Percentiles rank a stretch among this genome's conserved stretches.
Conservation (phyloP, 2,888 invertebrate genomes). For the Ecliptopera silaceata region DNA sequence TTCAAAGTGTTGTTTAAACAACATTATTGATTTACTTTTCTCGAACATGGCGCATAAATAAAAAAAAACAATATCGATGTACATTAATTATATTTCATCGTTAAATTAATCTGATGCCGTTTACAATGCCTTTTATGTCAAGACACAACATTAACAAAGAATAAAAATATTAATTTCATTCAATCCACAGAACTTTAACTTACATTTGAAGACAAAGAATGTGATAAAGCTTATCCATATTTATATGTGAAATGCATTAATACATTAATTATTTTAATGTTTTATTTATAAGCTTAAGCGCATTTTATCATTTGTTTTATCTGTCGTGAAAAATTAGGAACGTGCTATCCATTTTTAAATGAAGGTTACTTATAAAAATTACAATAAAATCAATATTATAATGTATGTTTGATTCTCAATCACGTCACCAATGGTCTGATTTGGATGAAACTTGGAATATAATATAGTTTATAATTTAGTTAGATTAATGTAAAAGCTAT, state of each 20-base stretch:
- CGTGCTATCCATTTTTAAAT: too few species aligned
- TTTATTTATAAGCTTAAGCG: background rate
- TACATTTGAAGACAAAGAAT: constrained; percentile 38
- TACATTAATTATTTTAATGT: constrained; percentile 31
- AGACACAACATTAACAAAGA: constrained; percentile 3
- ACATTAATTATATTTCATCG: constrained; percentile 27
- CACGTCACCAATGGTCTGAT: too few species aligned
- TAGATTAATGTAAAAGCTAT: too few species aligned
- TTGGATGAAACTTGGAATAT: too few species aligned
- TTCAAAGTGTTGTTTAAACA: constrained; percentile 20
- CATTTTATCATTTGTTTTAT: background rate
- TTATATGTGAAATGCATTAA: constrained; percentile 43
- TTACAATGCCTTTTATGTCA: constrained; percentile 22
- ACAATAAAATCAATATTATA: too few species aligned
- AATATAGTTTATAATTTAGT: too few species aligned
- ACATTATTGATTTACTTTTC: background rate
- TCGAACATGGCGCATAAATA: background rate
- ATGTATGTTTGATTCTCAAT: too few species aligned
- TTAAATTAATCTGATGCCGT: constrained; percentile 23
- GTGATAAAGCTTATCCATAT: constrained; percentile 36
- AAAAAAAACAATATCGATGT: constrained; percentile 6
- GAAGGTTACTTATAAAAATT: too few species aligned
- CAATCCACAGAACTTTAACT: constrained; percentile 41
- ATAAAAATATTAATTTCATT: constrained; percentile 41
- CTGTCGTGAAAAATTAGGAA: too few species aligned